Evolutionary conservation across 2,888 invertebrate genomes (phyloP).

Genomic region (Gisinianus flammeolus): DNA sequence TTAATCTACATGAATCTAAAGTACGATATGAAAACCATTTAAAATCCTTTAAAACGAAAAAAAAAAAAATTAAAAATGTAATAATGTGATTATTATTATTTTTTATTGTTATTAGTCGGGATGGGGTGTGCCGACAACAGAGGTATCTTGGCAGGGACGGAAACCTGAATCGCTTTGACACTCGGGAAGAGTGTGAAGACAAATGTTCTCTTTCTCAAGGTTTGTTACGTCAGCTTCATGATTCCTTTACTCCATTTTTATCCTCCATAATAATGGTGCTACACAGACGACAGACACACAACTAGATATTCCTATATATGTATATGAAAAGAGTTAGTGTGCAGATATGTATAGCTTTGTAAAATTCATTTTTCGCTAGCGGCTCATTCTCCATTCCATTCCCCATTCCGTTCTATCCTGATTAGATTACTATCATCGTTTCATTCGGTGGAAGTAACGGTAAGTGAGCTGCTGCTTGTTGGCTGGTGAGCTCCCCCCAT

Average conservation of each 20-base stretch:
- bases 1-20: no score
- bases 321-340: not conserved
- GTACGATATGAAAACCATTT: no score
- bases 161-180: constrained; percentile 80
- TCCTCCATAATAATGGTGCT: no score
- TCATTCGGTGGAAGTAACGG: not conserved
- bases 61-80: not conserved
- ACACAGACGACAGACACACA: no score
- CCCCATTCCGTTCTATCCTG: not conserved
- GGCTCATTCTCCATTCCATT: not conserved
- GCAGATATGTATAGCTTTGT: no score
- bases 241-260: no score
- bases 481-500: not conserved
- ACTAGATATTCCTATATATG: not conserved
- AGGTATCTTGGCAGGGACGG: constrained; percentile 79
- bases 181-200: constrained; percentile 80
- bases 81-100: not conserved
- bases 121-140: constrained; percentile 89
- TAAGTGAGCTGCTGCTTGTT: constrained; percentile 1
- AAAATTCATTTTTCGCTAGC: constrained; percentile 11
- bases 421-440: constrained; percentile 19
- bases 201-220: constrained; percentile 80
- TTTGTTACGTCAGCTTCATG: constrained; percentile 52
- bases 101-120: no score
- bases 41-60: no score